Evolutionary conservation across 1,140 invertebrate genomes (phyloP), one percentile per base, ranked within the genome.

Genomic region (Pseudoatta argentina): DNA sequence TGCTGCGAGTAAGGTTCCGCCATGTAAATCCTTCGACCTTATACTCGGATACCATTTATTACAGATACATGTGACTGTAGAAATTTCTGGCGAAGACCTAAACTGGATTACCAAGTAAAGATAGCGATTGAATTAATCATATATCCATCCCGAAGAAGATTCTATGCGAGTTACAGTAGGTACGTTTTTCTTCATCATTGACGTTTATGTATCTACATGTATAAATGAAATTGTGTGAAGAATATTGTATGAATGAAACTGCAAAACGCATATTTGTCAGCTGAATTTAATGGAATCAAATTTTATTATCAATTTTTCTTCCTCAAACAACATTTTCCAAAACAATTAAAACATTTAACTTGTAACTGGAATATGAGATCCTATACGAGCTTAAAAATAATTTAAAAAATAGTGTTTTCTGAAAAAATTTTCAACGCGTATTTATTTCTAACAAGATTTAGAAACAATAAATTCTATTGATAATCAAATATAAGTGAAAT

Each of bases 1-100:
- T 64, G 83, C 83, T 73, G 85, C 91, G 87, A 91, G 87, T 87
- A 87, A 82, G 69, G 39, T 89, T 75, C 39, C 59, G 30, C 53
- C 77, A n/a, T 66, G 77, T 79, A 79, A 79, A 79, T 79, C 63
- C 77, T 67, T 79, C 63, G 77, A 55, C 63, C 61, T 79, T 67
- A 69, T 55, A 67, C 57, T 51, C 63, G n/a, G 39, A 44, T 63
- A 63, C 71, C 55, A 75, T 75, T 83, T 83, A 75, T 83, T 61
- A 83, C 55, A 51, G 24, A 59, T 82, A 75, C 44, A 61, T 63
- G 44, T 48, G 66, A 48, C 53, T 27, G 27, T 51, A 73, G 79
- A 83, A 61, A 61, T 73, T 79, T 44, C 34, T 64, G 21, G 59
- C 48, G 48, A n/a, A 79, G 83, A 79, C 63, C 48, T 82, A 86